Evolutionary conservation across 1,140 invertebrate genomes (phyloP).

Genomic region (Metopolophium dirhodum): DNA sequence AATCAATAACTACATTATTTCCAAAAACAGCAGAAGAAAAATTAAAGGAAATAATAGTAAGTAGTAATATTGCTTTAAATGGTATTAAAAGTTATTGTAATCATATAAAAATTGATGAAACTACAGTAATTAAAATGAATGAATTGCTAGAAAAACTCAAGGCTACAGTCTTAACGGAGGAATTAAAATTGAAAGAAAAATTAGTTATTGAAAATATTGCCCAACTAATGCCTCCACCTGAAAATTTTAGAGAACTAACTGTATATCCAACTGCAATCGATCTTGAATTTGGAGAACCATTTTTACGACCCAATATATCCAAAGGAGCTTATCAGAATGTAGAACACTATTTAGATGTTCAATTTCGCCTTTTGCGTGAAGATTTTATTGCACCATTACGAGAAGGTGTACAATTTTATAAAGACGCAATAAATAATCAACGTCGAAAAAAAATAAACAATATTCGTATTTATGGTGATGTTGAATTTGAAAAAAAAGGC

Average conservation of each 20-base stretch:
- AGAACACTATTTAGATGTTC: conserved; percentile 78
- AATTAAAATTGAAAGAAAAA: conserved; percentile 54
- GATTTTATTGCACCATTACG: conserved; percentile 73
- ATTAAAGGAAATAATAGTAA: conserved; percentile 53
- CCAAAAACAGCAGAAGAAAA: conserved; percentile 48
- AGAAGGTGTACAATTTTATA: conserved; percentile 65
- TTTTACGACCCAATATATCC: conserved; percentile 69
- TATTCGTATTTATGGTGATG: conserved; percentile 57
- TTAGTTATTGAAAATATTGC: conserved; percentile 9
- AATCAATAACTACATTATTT: conserved; percentile 48
- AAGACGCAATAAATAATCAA: conserved; percentile 58
- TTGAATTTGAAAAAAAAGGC: conserved; percentile 19
- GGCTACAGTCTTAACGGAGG: not conserved
- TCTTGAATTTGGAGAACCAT: conserved; percentile 59
- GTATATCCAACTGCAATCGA: conserved; percentile 57
- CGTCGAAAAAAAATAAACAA: conserved; percentile 54
- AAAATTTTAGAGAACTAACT: conserved; percentile 58
- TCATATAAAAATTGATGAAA: conserved; percentile 50
- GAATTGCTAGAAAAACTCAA: conserved; percentile 47
- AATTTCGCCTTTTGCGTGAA: conserved; percentile 77
- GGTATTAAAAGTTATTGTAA: conserved; percentile 41
- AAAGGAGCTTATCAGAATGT: conserved; percentile 69
- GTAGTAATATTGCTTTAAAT: conserved; percentile 44
- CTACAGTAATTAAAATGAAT: conserved; percentile 11
- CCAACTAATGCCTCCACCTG: conserved; percentile 46